Conservation (phyloP, 2,113 vertebrate genomes). For the Anoura caudifer region DNA sequence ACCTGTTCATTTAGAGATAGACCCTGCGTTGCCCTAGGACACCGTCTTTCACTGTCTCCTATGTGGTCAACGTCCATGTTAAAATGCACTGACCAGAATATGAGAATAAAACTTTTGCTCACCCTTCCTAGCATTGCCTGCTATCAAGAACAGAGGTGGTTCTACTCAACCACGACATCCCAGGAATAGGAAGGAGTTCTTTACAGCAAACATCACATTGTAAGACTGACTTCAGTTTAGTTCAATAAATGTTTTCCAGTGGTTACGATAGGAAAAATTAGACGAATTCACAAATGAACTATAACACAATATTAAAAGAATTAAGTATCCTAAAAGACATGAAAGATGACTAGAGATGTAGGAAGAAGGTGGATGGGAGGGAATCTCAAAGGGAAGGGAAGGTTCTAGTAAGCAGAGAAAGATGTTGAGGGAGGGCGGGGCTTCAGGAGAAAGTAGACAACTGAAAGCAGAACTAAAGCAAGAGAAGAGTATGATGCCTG, state of each 20-base stretch:
- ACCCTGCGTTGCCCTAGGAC: background rate
- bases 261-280: background rate
- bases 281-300: background rate
- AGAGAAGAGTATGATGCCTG: background rate
- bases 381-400: background rate
- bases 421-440: background rate
- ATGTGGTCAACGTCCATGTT: background rate
- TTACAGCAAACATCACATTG: background rate
- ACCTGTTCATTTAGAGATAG: conserved; percentile 6
- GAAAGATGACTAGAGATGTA: background rate
- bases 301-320: background rate
- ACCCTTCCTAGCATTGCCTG: background rate
- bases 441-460: background rate
- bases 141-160: background rate
- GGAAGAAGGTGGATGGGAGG: background rate
- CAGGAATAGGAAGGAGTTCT: background rate
- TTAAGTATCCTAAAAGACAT: background rate
- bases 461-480: background rate
- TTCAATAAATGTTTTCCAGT: background rate
- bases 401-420: background rate
- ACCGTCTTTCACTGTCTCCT: background rate
- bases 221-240: background rate
- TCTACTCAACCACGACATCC: background rate
- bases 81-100: background rate
- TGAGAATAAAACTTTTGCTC: background rate